A percentile compares a stretch with the other conserved stretches of the same genome.
These are phyloP conservation scores for Hylyphantes graminicola DNA, from an alignment of 1,140 invertebrate genomes.

Conservation along the genomic window DNA sequence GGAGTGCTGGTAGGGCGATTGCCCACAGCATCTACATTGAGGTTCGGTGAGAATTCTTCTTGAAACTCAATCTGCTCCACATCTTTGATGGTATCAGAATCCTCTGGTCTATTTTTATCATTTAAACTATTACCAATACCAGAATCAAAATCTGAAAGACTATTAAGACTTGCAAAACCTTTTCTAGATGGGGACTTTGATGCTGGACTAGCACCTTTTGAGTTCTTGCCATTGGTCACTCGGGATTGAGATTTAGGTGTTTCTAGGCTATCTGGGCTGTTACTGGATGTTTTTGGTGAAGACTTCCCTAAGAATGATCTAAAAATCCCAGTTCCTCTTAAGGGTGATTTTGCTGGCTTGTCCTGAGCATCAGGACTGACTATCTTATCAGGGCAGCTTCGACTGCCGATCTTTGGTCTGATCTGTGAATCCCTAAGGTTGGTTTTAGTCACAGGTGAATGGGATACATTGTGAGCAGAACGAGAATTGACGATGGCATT, in stretches of 20 bases:
- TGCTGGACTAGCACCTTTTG: slow-evolving; percentile 22
- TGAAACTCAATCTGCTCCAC: slow-evolving; percentile 47
- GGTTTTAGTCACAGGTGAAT: slow-evolving; percentile 42
- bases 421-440: slow-evolving; percentile 14
- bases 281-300: neutral
- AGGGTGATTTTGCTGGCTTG: slow-evolving; percentile 20
- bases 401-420: slow-evolving; percentile 45
- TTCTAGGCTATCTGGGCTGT: slow-evolving; percentile 22
- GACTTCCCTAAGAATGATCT: slow-evolving; percentile 3
- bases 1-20: slow-evolving; percentile 2
- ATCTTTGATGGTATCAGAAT: slow-evolving; percentile 59
- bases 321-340: slow-evolving; percentile 24
- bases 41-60: slow-evolving; percentile 37
- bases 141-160: slow-evolving; percentile 55
- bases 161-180: slow-evolving; percentile 46
- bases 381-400: slow-evolving; percentile 55
- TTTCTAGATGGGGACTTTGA: slow-evolving; percentile 38
- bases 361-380: slow-evolving; percentile 34
- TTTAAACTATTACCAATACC: slow-evolving; percentile 54
- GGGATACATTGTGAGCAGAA: slow-evolving; percentile 43
- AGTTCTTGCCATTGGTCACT: slow-evolving; percentile 4
- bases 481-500: slow-evolving; percentile 50
- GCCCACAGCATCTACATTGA: neutral
- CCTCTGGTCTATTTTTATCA: slow-evolving; percentile 55
- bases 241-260: slow-evolving; percentile 1